Evolutionary conservation across 1,140 invertebrate genomes (phyloP).

Genomic region (Leptoteleia sp.): DNA sequence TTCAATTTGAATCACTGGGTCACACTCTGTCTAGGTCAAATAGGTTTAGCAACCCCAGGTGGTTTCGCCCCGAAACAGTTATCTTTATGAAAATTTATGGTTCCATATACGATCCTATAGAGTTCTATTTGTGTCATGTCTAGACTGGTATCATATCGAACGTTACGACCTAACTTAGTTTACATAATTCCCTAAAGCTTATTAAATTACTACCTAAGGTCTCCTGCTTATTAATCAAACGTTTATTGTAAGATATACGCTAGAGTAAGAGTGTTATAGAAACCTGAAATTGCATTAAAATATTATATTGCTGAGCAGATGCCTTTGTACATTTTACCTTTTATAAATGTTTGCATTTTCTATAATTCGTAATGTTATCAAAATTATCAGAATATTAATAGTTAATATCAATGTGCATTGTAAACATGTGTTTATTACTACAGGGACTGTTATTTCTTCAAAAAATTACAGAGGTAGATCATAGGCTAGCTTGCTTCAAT

Average conservation of each 20-base stretch:
- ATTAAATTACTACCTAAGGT: constrained; percentile 17
- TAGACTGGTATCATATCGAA: constrained; percentile 43
- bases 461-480: too few relatives aligned
- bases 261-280: too few relatives aligned
- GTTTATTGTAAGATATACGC: neutral
- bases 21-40: constrained; percentile 47
- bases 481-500: too few relatives aligned
- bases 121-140: constrained; percentile 37
- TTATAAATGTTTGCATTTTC: too few relatives aligned
- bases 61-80: constrained; percentile 28
- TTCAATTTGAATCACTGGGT: constrained; percentile 43
- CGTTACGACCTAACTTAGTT: constrained; percentile 51
- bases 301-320: too few relatives aligned
- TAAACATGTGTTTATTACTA: too few relatives aligned
- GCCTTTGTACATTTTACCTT: too few relatives aligned
- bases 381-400: too few relatives aligned
- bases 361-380: too few relatives aligned
- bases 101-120: constrained; percentile 42
- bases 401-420: too few relatives aligned
- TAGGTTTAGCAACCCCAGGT: constrained; percentile 45
- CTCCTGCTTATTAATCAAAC: constrained; percentile 10
- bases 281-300: too few relatives aligned
- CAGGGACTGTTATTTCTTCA: too few relatives aligned
- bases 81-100: constrained; percentile 59
- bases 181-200: constrained; percentile 47